A percentile compares a stretch with the other conserved stretches of the same genome.
Evolutionary conservation across 2,888 invertebrate species (phyloP).

Genomic region (Callinectes sapidus): DNA sequence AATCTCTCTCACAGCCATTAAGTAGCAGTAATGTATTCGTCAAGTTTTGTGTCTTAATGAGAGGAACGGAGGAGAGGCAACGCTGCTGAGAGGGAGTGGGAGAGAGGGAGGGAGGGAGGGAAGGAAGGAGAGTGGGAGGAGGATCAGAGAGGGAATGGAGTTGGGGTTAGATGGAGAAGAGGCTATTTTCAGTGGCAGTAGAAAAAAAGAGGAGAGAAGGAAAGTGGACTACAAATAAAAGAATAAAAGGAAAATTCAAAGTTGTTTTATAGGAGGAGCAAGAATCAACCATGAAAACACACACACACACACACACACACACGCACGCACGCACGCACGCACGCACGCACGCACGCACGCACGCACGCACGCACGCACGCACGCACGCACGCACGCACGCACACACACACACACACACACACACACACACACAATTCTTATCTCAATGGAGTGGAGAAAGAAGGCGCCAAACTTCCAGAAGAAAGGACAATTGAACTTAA

Average conservation of each 20-base stretch:
- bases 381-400: background rate
- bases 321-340: background rate
- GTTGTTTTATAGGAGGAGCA: background rate
- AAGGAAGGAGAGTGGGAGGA: background rate
- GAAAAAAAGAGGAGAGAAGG: background rate
- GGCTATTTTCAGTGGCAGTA: background rate
- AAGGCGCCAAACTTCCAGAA: background rate
- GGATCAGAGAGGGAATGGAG: background rate
- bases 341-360: background rate
- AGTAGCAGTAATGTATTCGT: constrained; percentile 21
- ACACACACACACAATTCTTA: background rate
- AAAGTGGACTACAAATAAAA: background rate
- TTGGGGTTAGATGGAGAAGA: background rate
- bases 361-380: background rate
- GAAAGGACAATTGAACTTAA: constrained; percentile 6
- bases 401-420: background rate
- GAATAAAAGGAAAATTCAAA: background rate
- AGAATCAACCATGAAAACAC: background rate
- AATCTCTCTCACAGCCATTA: constrained; percentile 20
- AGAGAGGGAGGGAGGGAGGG: background rate
- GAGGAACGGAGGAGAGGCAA: background rate
- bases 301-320: background rate
- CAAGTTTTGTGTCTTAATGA: constrained; percentile 6
- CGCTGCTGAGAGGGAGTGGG: background rate
- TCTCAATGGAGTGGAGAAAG: background rate